These are phyloP conservation scores for Mormyrops boulengeri DNA, from an alignment of 2,797 vertebrate genomes.

Conservation along the genomic window DNA sequence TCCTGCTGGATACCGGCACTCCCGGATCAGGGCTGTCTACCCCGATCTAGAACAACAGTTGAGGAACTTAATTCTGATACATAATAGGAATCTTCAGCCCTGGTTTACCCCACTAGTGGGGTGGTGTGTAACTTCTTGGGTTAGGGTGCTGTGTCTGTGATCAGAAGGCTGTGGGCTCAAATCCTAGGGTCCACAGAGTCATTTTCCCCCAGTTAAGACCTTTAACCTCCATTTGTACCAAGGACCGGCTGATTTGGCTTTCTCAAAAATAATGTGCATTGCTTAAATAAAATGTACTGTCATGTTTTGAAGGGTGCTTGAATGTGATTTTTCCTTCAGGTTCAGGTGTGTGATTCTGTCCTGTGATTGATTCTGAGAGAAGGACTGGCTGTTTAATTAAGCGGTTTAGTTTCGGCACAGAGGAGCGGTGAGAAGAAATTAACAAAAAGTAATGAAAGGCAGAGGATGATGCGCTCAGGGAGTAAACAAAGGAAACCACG, in stretches of 20 bases:
- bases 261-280: not conserved
- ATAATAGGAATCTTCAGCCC: not conserved
- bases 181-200: not conserved
- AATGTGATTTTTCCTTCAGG: not conserved
- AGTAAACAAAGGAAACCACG: not conserved
- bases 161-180: not conserved
- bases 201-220: not conserved
- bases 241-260: not conserved
- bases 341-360: not conserved
- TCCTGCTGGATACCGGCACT: not conserved
- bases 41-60: not conserved
- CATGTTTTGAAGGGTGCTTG: not conserved
- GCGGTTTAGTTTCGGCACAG: not conserved
- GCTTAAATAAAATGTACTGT: not conserved
- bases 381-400: not conserved
- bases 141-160: not conserved
- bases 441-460: not conserved
- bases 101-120: not conserved
- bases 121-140: not conserved
- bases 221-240: not conserved
- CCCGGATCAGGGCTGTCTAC: not conserved
- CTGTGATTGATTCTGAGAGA: not conserved
- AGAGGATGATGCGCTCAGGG: not conserved
- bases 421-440: not conserved
- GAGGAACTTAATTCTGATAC: not conserved